Percentiles rank a stretch among this genome's conserved stretches.
Conservation (phyloP, 2,888 invertebrate species). For the Cerastis rubricosa region DNA sequence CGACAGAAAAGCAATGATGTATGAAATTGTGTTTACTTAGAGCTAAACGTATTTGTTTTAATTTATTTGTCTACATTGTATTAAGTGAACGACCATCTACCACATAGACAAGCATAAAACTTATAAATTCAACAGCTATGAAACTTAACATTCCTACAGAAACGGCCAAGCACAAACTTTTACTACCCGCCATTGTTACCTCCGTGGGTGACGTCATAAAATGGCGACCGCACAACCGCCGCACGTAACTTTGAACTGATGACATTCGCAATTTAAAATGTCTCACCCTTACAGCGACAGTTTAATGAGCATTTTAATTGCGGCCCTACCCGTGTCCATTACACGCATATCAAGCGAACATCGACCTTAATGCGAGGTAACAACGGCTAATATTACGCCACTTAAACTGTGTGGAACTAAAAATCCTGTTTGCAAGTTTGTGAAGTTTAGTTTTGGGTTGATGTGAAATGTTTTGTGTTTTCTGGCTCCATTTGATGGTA, state of each 20-base stretch:
- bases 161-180: conserved; percentile 15
- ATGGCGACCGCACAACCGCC: conserved; percentile 63
- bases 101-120: not conserved
- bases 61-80: conserved; percentile 16
- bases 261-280: conserved; percentile 74
- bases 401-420: conserved; percentile 47
- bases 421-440: conserved; percentile 50
- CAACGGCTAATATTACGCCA: conserved; percentile 52
- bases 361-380: conserved; percentile 60
- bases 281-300: conserved; percentile 69
- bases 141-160: conserved; percentile 30
- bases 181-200: conserved; percentile 37
- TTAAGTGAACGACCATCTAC: not conserved
- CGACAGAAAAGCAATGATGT: not conserved
- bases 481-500: conserved; percentile 23
- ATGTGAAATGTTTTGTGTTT: conserved; percentile 43
- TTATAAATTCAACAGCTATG: conserved; percentile 22
- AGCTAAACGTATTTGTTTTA: not conserved
- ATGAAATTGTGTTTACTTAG: not conserved
- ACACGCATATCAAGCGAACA: conserved; percentile 65
- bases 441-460: conserved; percentile 41
- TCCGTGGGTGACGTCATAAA: conserved; percentile 51
- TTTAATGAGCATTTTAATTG: conserved; percentile 81
- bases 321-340: conserved; percentile 73
- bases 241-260: conserved; percentile 71